Conservation (phyloP, 2,113 vertebrate genomes). For the Malaclemys terrapin region DNA sequence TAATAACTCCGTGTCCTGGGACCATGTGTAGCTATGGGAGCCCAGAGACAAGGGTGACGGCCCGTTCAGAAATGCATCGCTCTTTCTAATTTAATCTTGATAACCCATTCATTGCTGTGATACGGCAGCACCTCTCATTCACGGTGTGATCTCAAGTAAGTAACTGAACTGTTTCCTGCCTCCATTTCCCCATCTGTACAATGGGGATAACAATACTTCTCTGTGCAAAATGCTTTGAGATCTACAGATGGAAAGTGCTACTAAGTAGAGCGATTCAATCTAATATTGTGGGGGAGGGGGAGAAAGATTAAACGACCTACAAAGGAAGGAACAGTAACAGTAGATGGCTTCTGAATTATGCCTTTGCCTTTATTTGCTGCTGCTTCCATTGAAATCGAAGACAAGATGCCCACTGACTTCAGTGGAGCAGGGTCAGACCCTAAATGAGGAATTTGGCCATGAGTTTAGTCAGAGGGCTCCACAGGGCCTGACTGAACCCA, state of each 20-base stretch:
- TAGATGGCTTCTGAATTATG: not conserved
- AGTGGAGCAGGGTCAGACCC: not conserved
- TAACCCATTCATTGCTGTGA: not conserved
- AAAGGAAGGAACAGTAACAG: not conserved
- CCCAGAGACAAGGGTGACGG: not conserved
- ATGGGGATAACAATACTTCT: not conserved
- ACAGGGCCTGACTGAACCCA: not conserved
- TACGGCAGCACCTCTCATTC: not conserved
- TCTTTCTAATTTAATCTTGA: rapidly evolving
- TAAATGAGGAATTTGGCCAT: not conserved
- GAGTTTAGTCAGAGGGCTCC: not conserved
- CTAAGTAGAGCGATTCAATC: not conserved
- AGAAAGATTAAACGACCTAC: not conserved
- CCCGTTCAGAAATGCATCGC: not conserved
- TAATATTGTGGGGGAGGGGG: not conserved
- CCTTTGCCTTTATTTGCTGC: not conserved
- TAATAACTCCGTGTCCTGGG: not conserved
- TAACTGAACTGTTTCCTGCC: not conserved
- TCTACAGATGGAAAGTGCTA: not conserved
- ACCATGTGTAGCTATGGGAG: not conserved
- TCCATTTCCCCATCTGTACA: not conserved
- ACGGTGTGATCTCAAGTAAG: not conserved
- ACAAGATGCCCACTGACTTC: not conserved
- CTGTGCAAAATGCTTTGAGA: not conserved
- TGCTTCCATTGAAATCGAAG: not conserved